Percentiles rank a stretch among this genome's conserved stretches.
phyloP scores from a whole-genome alignment of 1,140 invertebrate genomes.

The Macrostomum lignano region DNA sequence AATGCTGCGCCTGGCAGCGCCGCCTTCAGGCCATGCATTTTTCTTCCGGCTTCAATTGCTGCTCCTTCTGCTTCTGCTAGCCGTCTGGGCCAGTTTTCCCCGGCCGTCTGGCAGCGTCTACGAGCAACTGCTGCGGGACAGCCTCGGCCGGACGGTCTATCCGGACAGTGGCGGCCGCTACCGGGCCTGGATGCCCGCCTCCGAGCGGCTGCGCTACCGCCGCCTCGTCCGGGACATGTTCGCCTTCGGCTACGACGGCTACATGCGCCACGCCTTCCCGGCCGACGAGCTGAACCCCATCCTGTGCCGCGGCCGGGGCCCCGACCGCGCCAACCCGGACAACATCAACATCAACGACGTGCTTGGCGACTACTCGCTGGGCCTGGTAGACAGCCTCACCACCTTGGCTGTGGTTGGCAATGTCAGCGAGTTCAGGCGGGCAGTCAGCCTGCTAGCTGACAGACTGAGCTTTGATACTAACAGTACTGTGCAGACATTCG shows the following conservation, averaged over 20 bases:
- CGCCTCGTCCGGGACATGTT: conserved; percentile 31
- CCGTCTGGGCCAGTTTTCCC: too few species aligned
- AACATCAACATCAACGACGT: conserved; percentile 47
- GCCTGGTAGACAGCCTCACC: conserved; percentile 32
- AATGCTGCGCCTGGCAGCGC: too few species aligned
- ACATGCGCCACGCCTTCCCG: conserved; percentile 34
- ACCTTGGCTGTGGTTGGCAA: conserved; percentile 33
- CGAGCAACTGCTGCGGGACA: too few species aligned
- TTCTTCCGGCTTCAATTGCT: too few species aligned
- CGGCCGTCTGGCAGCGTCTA: too few species aligned
- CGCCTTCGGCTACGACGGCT: conserved; percentile 32
- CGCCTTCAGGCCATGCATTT: too few species aligned
- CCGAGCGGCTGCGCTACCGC: too few species aligned
- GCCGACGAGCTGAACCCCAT: conserved; percentile 35
- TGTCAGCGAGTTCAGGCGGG: conserved; percentile 34
- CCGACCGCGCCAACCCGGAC: conserved; percentile 35
- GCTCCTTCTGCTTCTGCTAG: too few species aligned
- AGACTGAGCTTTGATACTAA: conserved; percentile 37
- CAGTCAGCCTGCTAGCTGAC: conserved; percentile 35
- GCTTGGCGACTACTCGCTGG: conserved; percentile 36
- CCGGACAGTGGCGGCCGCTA: too few species aligned
- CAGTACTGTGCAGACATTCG: conserved; percentile 40
- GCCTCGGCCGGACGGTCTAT: too few species aligned
- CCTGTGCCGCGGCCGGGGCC: conserved; percentile 32
- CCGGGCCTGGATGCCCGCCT: too few species aligned